Evolutionary conservation across 2,797 vertebrate species (phyloP), one percentile per base, ranked within the genome.

Genomic region (Urophycis tenuis): DNA sequence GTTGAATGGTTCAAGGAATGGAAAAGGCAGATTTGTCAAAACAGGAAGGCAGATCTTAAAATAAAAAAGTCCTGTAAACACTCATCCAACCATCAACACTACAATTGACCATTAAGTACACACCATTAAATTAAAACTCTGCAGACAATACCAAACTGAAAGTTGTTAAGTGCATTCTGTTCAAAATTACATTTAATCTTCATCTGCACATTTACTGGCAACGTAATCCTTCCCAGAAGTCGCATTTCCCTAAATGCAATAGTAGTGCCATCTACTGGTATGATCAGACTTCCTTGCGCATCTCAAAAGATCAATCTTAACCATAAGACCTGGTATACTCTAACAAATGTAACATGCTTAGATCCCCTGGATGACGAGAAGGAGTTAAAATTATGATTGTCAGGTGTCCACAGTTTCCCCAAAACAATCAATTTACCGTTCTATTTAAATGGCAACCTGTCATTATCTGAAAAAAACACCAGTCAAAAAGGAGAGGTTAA

Each of bases 361-460:
- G 36, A 72, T 77, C 73, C 79, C 78, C 60, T 76, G 77, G 74
- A 3, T 78, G 32, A 76, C 79, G 79, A 83, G 74, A 72, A 34
- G 33, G 60, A 70, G 2, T 67, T 67, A 25, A n/a, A 77, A 74
- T 9, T 79, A 85, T 88, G 87, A 90, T 89, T 90, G 90, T 91
- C 22, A 53, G 17, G 15, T 53, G 19, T 22, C 87, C 78, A 82
- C 72, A 79, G 83, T 85, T 78, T 83, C 84, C 78, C 75, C 3
- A 67, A 67, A 67, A 67, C 60, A 67, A 67, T 6, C 22, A 29
- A 49, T 72, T 36, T 22, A 6, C 49, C 30, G 3, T 17, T 80
- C 32, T 76, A 14, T 22, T 72, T 72, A 3, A 67, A 71, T 30
- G 31, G 41, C 69, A 9, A 69, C 25, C 78, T 74, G 77, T 60